Conservation (phyloP, 2,888 invertebrate genomes). For the Ceraclea dissimilis region DNA sequence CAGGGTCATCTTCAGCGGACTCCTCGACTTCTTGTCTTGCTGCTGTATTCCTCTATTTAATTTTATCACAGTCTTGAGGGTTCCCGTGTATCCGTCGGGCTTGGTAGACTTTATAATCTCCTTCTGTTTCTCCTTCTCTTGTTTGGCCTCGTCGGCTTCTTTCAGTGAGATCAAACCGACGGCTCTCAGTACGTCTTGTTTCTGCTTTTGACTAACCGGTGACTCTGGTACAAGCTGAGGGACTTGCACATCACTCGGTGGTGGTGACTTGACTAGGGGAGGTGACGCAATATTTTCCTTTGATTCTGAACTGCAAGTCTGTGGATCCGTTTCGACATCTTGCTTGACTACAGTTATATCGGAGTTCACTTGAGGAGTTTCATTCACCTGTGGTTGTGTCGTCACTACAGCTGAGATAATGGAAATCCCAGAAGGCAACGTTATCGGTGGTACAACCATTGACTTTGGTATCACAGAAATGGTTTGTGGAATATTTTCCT, state of each 20-base stretch:
- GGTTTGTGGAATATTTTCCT: background rate
- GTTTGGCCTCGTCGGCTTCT: conserved; percentile 62
- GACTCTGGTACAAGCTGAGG: conserved; percentile 36
- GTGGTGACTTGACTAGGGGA: background rate
- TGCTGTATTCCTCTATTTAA: conserved; percentile 45
- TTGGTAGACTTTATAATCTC: conserved; percentile 34
- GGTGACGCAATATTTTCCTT: background rate
- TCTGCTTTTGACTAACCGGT: conserved; percentile 58
- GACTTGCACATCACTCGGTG: conserved; percentile 31
- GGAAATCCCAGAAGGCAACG: background rate
- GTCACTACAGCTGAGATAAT: background rate
- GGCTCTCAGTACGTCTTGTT: conserved; percentile 66
- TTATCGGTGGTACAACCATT: background rate
- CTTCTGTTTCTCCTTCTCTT: conserved; percentile 48
- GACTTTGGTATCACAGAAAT: background rate
- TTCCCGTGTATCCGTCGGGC: conserved; percentile 62
- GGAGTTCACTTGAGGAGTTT: background rate
- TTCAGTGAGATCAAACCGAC: conserved; percentile 68
- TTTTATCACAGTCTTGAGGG: conserved; percentile 77
- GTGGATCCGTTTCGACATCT: background rate
- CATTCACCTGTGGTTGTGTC: background rate
- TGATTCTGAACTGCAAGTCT: background rate
- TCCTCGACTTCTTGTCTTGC: conserved; percentile 58
- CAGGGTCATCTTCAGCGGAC: conserved; percentile 71
- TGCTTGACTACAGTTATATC: background rate